phyloP scores from a whole-genome alignment of 1,140 invertebrate genomes.

The Theocolax elegans region DNA sequence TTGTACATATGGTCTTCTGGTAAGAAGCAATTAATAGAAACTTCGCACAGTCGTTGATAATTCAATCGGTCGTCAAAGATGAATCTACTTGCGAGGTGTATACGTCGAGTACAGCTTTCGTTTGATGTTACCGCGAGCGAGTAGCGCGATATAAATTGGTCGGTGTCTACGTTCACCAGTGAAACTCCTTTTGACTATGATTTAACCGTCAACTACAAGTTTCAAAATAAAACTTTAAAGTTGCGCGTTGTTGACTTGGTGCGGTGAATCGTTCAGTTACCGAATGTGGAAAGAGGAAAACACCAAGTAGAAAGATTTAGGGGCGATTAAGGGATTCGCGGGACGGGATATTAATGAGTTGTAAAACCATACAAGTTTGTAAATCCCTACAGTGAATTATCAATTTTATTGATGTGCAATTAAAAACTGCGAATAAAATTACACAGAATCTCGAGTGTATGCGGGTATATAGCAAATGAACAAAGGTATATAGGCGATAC shows the following conservation, averaged over 20 bases:
- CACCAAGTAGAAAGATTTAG: conserved; percentile 2
- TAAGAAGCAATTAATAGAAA: conserved; percentile 10
- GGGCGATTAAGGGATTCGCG: conserved; percentile 3
- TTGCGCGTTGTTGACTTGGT: too few species aligned
- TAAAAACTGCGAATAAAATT: background rate
- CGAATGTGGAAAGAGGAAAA: conserved; percentile 8
- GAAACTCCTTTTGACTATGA: background rate
- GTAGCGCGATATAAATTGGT: conserved; percentile 2
- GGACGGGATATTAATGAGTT: conserved; percentile 4
- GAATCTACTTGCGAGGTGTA: background rate
- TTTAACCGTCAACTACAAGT: background rate
- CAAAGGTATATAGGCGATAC: background rate
- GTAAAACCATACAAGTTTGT: conserved; percentile 20
- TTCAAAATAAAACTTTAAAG: too few species aligned
- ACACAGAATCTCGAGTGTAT: background rate
- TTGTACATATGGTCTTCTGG: too few species aligned
- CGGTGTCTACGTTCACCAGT: too few species aligned
- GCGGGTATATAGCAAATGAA: background rate
- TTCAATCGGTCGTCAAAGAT: conserved; percentile 16
- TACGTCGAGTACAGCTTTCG: background rate
- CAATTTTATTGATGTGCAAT: conserved; percentile 10
- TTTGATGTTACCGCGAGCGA: conserved; percentile 15
- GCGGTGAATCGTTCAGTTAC: background rate
- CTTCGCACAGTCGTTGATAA: conserved; percentile 12
- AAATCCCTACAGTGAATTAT: conserved; percentile 1